Evolutionary conservation across 30 jellyfish, hydroid and myxozoan species (phyloP).

Genomic region (Chrysaora quinquecirrha): DNA sequence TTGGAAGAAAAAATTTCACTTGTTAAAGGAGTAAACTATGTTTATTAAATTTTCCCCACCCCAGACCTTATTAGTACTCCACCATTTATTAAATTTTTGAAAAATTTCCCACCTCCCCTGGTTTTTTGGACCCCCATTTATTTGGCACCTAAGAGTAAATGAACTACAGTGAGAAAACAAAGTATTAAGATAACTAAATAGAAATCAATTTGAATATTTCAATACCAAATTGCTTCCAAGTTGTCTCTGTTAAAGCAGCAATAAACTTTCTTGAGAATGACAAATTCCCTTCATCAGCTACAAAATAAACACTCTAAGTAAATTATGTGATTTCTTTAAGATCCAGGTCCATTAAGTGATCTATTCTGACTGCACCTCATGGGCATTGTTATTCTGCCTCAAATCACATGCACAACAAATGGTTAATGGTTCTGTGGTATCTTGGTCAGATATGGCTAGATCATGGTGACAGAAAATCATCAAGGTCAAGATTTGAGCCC

Average conservation of each 20-base stretch:
- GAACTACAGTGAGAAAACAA: too few species aligned
- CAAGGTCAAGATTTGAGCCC: too few species aligned
- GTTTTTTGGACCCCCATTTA: too few species aligned
- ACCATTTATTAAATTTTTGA: too few species aligned
- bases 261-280: conserved; percentile 2
- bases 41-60: too few species aligned
- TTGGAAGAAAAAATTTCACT: too few species aligned
- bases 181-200: not conserved
- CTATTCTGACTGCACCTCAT: not conserved
- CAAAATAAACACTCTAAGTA: not conserved
- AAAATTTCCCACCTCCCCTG: too few species aligned
- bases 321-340: too few species aligned
- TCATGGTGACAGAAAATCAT: not conserved
- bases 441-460: not conserved
- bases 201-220: not conserved
- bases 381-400: not conserved
- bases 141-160: too few species aligned
- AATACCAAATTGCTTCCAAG: conserved; percentile 14
- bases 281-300: not conserved
- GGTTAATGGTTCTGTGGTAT: not conserved
- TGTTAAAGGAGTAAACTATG: too few species aligned
- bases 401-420: not conserved
- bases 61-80: not conserved
- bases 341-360: not conserved
- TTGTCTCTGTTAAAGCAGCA: conserved; percentile 15